Evolutionary conservation across 2,113 vertebrate species (phyloP).

Genomic region (Isurus oxyrinchus): DNA sequence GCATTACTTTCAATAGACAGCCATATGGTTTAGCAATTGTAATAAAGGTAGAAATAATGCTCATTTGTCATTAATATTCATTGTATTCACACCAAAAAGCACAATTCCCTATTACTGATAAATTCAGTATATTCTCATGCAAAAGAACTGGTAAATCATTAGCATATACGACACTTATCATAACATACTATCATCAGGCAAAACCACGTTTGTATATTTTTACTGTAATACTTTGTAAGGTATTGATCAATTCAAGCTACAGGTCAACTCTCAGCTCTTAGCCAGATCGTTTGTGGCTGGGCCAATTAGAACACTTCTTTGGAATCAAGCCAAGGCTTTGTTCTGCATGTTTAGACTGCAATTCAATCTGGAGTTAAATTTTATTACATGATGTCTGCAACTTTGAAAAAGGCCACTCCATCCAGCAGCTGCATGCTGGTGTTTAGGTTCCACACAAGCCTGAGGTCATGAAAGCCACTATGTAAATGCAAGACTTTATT

Average conservation of each 20-base stretch:
- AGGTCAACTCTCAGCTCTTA: not conserved
- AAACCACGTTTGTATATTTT: not conserved
- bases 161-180: not conserved
- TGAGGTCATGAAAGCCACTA: not conserved
- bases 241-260: not conserved
- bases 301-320: not conserved
- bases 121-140: no score
- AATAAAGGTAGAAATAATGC: no score
- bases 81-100: no score
- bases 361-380: not conserved
- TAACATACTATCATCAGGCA: not conserved
- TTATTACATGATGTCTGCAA: no score
- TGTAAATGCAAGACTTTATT: not conserved
- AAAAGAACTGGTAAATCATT: no score
- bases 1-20: no score
- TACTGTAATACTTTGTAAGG: not conserved
- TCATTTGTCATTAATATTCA: no score
- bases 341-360: not conserved
- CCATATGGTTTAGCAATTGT: no score
- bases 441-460: not conserved
- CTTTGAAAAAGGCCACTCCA: not conserved
- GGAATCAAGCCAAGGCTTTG: not conserved
- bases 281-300: not conserved
- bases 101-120: no score
- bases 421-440: not conserved